Base-by-base conservation (phyloP, 2,888 invertebrate genomes). In the Orthonevra nobilis region DNA sequence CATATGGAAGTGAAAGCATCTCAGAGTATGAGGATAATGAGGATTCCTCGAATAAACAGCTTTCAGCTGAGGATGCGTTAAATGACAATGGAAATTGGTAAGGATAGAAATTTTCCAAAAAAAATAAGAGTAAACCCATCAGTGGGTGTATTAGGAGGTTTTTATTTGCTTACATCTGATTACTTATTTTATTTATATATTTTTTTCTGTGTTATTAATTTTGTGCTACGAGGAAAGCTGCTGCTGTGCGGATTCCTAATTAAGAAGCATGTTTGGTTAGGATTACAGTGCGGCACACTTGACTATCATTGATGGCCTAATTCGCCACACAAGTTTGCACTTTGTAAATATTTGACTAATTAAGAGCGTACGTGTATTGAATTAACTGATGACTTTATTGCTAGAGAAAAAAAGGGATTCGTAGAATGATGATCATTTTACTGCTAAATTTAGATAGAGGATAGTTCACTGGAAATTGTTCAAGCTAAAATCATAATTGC, bases 1-100 rank as follows among this genome's bases (percentile, higher is more conserved):
- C 58, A 28, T 60, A 58, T 1, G 77, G 73, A 9, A 56, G 42
- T 63, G 81, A 81, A 50, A 82, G 82, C 50, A 81, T 64, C 38
- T 82, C 82, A 0, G 82, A 85, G n/a, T 84, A 82, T 36, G 86
- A 73, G 58, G 83, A 77, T 17, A 77, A 81, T 28, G 81, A 42
- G 32, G 77, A 70, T 40, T 60, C 42, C 46, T 38, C 36, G 9
- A 60, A 20, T 30, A 72, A 72, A 66, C 77, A 72, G 34, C 60
- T n/a, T n/a, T n/a, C 38, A 19, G 44, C 46, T 32, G 61, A 36
- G 50, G 32, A 63, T 38, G 34, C 44, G 40, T 30, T 42, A 9
- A 46, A 60, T 54, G 46, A 60, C 52, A 60, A 60, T 60, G 52
- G 28, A 46, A 54, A 23, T 52, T 20, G 72, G 77, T 77, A 36